Evolutionary conservation across 2,797 vertebrate genomes (phyloP).

Genomic region (Stomatorhinus walkeri): DNA sequence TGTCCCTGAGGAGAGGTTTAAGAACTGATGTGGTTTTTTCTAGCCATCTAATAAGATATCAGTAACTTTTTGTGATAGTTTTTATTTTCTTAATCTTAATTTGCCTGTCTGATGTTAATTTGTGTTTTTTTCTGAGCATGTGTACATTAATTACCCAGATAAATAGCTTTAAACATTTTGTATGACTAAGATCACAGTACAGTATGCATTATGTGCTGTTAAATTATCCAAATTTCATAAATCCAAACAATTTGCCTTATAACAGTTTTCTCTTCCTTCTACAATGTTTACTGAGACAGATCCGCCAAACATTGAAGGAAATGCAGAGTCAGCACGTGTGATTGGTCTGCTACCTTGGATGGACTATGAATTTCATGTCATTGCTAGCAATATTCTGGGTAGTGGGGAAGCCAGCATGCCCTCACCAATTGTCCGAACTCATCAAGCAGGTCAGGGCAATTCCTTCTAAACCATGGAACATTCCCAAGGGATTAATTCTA

Average conservation of each 20-base stretch:
- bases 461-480: background rate
- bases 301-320: conserved; percentile 85
- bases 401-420: conserved; percentile 84
- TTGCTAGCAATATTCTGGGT: conserved; percentile 91
- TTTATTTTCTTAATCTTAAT: background rate
- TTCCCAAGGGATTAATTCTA: background rate
- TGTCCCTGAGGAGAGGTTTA: background rate
- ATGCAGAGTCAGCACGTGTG: conserved; percentile 78
- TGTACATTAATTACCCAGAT: background rate
- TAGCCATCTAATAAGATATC: background rate
- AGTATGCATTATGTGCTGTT: background rate
- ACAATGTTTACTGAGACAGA: conserved; percentile 51
- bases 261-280: background rate
- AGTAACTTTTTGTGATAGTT: background rate
- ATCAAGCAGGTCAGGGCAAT: conserved; percentile 75
- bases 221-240: background rate
- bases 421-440: conserved; percentile 77
- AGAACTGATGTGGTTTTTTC: background rate
- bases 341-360: conserved; percentile 86
- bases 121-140: background rate
- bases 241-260: background rate
- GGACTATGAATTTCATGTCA: conserved; percentile 89
- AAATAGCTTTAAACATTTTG: background rate
- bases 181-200: background rate
- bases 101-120: background rate